Conservation (phyloP, 1,140 invertebrate genomes). For the Mercenaria mercenaria region DNA sequence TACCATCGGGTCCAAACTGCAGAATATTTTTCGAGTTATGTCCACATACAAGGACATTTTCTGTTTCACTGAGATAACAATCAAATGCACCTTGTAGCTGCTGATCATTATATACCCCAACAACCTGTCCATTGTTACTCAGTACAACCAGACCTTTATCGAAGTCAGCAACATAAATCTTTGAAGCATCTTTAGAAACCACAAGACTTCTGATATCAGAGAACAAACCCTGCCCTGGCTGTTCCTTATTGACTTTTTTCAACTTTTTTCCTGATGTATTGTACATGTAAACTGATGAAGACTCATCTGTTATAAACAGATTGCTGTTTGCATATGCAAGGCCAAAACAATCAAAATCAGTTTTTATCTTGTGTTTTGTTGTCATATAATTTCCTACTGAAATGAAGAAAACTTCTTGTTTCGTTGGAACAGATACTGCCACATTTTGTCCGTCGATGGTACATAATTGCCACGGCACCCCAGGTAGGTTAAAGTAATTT, state of each 20-base stretch:
- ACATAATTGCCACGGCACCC: background rate
- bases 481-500: background rate
- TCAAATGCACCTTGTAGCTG: background rate
- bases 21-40: background rate
- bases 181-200: background rate
- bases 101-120: background rate
- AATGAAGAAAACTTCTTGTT: background rate
- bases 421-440: background rate
- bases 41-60: background rate
- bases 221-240: background rate
- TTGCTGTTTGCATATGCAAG: background rate
- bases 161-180: background rate
- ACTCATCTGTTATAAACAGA: background rate
- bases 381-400: background rate
- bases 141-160: background rate
- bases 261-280: background rate
- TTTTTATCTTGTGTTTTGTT: background rate
- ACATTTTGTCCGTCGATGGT: background rate
- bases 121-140: background rate
- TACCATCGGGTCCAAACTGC: background rate
- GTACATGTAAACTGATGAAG: background rate
- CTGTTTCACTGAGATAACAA: background rate
- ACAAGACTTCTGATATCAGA: background rate
- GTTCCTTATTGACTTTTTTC: background rate
- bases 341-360: background rate